Conservation (phyloP, 64 coral and sea anemone species). For the Catalaphyllia jardinei region DNA sequence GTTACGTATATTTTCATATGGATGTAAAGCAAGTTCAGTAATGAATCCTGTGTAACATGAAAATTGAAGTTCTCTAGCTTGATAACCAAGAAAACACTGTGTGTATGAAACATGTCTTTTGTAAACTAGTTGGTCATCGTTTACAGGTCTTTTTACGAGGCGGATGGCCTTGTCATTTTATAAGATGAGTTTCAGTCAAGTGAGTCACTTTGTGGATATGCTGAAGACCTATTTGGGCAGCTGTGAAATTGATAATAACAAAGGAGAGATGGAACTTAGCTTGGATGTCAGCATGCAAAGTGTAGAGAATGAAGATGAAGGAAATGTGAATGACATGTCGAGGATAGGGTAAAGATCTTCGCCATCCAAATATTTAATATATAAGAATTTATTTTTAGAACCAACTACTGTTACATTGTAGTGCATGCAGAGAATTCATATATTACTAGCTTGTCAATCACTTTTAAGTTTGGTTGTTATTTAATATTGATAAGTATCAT, state of each 20-base stretch:
- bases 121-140: not conserved
- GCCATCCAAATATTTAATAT: not conserved
- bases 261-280: not conserved
- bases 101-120: no score
- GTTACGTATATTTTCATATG: no score
- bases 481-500: no score
- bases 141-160: slow-evolving; percentile 83
- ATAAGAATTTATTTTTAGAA: no score
- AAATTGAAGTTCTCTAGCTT: no score
- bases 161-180: slow-evolving; percentile 80
- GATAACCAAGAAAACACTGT: no score
- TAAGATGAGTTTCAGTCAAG: slow-evolving; percentile 94
- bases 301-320: slow-evolving; percentile 27
- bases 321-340: not conserved
- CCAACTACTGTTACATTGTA: no score
- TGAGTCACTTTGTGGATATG: slow-evolving; percentile 74
- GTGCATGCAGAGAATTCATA: no score
- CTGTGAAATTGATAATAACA: not conserved
- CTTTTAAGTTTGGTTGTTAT: no score
- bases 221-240: slow-evolving; percentile 56
- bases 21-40: no score
- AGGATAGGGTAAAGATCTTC: not conserved
- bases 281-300: slow-evolving; percentile 66
- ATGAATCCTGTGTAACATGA: no score
- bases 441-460: no score